Evolutionary conservation across 2,888 invertebrate genomes (phyloP), one percentile per base, ranked within the genome.

Genomic region (Girardia tigrina): DNA sequence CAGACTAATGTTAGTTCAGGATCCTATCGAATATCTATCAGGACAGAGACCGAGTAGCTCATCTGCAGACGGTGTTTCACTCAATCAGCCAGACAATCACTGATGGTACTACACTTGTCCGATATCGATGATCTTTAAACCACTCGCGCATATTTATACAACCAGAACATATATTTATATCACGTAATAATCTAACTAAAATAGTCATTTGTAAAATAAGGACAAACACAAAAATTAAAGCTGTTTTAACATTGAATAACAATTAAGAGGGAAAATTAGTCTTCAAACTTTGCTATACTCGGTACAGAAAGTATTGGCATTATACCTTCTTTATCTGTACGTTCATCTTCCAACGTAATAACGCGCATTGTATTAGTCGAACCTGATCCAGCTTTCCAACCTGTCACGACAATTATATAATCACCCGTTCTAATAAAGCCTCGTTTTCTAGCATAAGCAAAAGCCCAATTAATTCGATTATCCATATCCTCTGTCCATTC

Each of bases 321-420:
- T 12, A 56, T 56, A 20, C 56, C 56, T 12, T 56, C 56, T 56
- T 56, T 56, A 20, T 56, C 56, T 20, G n/a, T 56, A 12, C 20
- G 2, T 2, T 56, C 56, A n/a, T 56, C 56, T n/a, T 56, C 56
- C n/a, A 56, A 56, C 23, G 23, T 6, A 12, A 94, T 89, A 85
- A 95, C 88, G 79, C 94, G 89, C 88, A 94, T 89, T 81, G 94
- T 95, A 87, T 95, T 95, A 84, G 94, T 95, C 85, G 90, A 93
- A 72, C 94, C 95, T 79, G 92, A 90, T 79, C 94, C 94, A 83
- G 91, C 90, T 82, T 90, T 89, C 95, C 95, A 97, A 80, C 97
- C 97, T 69, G 95, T 97, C 76, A 98, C 90, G 77, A 95, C 89
- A 70, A 97, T 89, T 6, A 97, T 89, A 27, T 90, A 88, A 86